Percentiles rank a stretch among this genome's conserved stretches.
These are phyloP conservation scores for Zeuzera pyrina DNA, from an alignment of 2,888 invertebrate species.

Conservation along the genomic window DNA sequence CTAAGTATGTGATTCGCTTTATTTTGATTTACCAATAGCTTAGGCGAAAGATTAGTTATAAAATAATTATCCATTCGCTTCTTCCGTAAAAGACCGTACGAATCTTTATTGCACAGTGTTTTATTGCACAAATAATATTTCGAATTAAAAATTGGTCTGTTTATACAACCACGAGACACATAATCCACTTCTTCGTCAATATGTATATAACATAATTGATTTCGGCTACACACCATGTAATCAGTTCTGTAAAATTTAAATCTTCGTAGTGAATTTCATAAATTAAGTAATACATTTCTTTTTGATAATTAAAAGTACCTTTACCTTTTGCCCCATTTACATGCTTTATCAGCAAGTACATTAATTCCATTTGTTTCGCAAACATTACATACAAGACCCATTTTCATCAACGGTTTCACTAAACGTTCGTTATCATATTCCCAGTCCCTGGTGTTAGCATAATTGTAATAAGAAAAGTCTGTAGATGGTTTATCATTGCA, in stretches of 20 bases:
- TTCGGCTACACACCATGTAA: conserved; percentile 31
- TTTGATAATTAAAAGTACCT: neutral
- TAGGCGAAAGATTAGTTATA: too few species aligned
- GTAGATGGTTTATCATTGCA: conserved; percentile 48
- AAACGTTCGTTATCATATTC: conserved; percentile 41
- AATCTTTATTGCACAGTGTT: conserved; percentile 28
- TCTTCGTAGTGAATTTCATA: neutral
- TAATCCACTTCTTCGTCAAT: conserved; percentile 29
- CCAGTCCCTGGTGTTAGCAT: conserved; percentile 40
- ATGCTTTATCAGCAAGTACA: conserved; percentile 26
- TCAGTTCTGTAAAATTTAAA: conserved; percentile 25
- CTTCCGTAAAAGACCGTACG: conserved; percentile 7
- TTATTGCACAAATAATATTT: conserved; percentile 35
- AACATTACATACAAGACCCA: conserved; percentile 39
- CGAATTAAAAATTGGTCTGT: conserved; percentile 34
- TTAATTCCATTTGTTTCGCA: conserved; percentile 38
- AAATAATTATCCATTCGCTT: neutral
- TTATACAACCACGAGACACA: conserved; percentile 44
- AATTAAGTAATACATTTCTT: neutral
- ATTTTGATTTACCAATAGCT: too few species aligned
- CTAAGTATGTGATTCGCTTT: too few species aligned
- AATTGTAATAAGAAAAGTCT: conserved; percentile 34
- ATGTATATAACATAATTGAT: conserved; percentile 42
- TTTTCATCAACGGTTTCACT: conserved; percentile 21
- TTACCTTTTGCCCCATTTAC: conserved; percentile 36